phyloP scores from a whole-genome alignment of 2,797 vertebrate genomes.

The Pygocentrus nattereri region DNA sequence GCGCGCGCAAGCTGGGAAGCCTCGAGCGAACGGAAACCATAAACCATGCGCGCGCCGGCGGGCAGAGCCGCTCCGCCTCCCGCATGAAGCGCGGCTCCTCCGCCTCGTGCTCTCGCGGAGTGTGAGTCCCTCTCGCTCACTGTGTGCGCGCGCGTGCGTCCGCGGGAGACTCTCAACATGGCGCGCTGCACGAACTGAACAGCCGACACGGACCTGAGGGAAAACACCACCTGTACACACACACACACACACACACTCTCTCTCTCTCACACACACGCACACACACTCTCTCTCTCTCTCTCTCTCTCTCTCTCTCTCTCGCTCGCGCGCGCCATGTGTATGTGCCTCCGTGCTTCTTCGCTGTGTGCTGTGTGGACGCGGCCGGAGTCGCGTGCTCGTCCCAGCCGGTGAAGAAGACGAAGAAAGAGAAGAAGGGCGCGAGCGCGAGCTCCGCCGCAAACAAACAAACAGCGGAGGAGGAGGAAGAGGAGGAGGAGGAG shows the following conservation, averaged over 20 bases:
- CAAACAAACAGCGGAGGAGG: neutral
- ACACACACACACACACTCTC: neutral
- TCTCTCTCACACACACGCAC: neutral
- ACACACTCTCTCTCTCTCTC: neutral
- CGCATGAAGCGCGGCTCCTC: slow-evolving; percentile 3
- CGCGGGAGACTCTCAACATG: slow-evolving; percentile 60
- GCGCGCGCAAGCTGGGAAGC: no score
- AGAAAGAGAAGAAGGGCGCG: neutral
- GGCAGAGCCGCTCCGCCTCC: neutral
- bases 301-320: neutral
- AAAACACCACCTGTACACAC: slow-evolving; percentile 2
- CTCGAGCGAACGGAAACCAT: neutral
- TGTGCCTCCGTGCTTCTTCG: neutral
- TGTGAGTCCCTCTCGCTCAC: neutral
- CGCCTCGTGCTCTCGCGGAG: neutral
- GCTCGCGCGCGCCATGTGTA: neutral
- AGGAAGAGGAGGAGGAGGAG: no score
- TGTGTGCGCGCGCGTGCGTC: neutral
- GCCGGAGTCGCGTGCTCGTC: neutral
- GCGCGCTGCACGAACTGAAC: slow-evolving; percentile 50
- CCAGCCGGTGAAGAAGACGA: neutral
- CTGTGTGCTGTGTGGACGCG: neutral
- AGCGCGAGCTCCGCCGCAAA: neutral
- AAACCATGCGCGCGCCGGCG: slow-evolving; percentile 1
- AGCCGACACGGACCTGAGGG: slow-evolving; percentile 5